Percentiles rank a stretch among this genome's conserved stretches.
These are phyloP conservation scores for Tenualosa thibaudeaui DNA, from an alignment of 2,797 vertebrate species.

Conservation along the genomic window DNA sequence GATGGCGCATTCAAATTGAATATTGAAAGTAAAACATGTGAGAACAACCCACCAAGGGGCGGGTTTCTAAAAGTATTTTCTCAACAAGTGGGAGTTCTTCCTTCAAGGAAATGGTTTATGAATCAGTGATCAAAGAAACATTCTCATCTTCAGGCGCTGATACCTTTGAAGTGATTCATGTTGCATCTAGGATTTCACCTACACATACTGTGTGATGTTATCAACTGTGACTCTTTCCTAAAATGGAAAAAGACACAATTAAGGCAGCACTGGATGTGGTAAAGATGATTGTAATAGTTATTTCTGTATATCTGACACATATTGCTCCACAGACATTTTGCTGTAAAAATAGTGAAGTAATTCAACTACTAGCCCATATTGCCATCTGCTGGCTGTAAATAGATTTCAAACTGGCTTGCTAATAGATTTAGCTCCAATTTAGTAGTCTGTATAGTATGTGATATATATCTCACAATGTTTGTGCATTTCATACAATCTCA, in stretches of 20 bases:
- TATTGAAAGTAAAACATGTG: neutral
- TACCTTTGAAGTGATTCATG: conserved; percentile 6
- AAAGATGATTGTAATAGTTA: too few species aligned
- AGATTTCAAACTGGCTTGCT: neutral
- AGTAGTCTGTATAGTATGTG: too few species aligned
- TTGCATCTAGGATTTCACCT: neutral
- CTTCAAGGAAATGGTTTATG: conserved; percentile 16
- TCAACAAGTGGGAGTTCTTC: conserved; percentile 11
- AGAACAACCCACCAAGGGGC: neutral
- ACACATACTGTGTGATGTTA: neutral
- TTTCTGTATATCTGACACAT: too few species aligned
- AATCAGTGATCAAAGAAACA: conserved; percentile 16
- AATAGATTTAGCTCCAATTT: neutral
- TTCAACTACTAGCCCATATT: neutral
- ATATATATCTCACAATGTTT: too few species aligned
- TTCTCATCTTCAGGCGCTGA: neutral
- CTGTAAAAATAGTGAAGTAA: too few species aligned
- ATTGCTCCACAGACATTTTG: neutral
- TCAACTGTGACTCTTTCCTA: neutral
- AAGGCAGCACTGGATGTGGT: neutral
- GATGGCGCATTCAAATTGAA: neutral
- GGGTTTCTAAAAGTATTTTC: neutral
- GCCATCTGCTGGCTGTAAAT: conserved; percentile 2
- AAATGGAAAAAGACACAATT: neutral
- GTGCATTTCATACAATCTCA: neutral